Base-by-base conservation (phyloP, 2,113 vertebrate species). In the Elephantulus edwardii region DNA sequence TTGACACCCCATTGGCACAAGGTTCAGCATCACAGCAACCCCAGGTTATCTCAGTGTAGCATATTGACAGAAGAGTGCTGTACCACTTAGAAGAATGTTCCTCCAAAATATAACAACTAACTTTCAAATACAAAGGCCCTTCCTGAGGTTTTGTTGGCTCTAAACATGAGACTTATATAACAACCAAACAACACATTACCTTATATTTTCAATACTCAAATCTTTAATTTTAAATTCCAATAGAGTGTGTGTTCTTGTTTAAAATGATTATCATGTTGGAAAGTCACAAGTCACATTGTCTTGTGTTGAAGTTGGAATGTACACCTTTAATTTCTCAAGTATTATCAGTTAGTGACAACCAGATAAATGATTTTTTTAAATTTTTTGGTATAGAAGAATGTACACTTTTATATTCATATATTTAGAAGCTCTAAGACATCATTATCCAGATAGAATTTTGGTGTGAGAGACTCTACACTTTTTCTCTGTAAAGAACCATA, bases 201-300 rank as follows among this genome's bases (percentile, higher is more conserved):
- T 46, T 86, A 52, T 52, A 52, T 58, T 50, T 71, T 62, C 83
- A 68, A 40, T 68, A 22, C 2, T 90, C 20, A 6, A 87, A 62
- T 54, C 8, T 1, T 91, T 93, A 70, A 71, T 86, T 86, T 92
- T 90, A 80, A 76, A 81, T 88, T 72, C 46, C 84, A 52, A 68
- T 7, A 60, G 28, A 8, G 26, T 88, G 64, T 78, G 12, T 94
- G 44, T 33, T 5, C 33, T 79, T 86, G 12, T 68, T 88, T 50
- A 40, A 86, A 90, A 82, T 79, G 50, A 71, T 92, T 71, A 83
- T 83, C 42, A 52, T 13, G 26, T 3, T 86, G 83, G 52, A 92
- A 85, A 90, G 40, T 58, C 40, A 17, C 58, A 44, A 79, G 50
- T 62, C 78, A n/a, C n/a, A n/a, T n/a, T n/a, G 9, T 75, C 56